A percentile compares a stretch with the other conserved stretches of the same genome.
phyloP scores from a whole-genome alignment of 2,888 invertebrate species.

The Dorcus parallelipipedus region DNA sequence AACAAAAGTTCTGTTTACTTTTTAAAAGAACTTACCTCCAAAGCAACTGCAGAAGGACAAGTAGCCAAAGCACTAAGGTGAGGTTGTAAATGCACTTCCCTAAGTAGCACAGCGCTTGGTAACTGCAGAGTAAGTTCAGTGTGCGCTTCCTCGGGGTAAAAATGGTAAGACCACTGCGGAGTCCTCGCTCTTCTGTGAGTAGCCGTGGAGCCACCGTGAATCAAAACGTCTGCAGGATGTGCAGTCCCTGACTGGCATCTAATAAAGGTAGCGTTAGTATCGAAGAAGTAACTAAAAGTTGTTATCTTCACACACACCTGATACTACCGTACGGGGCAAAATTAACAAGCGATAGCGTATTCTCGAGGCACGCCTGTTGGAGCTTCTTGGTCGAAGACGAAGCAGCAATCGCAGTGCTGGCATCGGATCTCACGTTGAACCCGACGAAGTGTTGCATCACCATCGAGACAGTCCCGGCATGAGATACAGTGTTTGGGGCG shows the following conservation, averaged over 20 bases:
- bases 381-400: conserved; percentile 41
- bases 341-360: conserved; percentile 76
- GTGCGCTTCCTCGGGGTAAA: conserved; percentile 85
- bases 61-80: conserved; percentile 81
- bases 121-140: conserved; percentile 83
- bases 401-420: conserved; percentile 40
- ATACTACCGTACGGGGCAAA: conserved; percentile 82
- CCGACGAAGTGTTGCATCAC: conserved; percentile 64
- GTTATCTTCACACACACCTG: conserved; percentile 22
- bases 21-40: conserved; percentile 60
- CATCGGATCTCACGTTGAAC: conserved; percentile 43
- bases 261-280: not conserved
- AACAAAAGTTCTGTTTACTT: not conserved
- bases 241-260: conserved; percentile 58
- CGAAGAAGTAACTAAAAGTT: too few relatives aligned
- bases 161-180: conserved; percentile 95
- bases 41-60: conserved; percentile 83
- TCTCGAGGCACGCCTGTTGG: conserved; percentile 57
- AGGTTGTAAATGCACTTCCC: conserved; percentile 84
- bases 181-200: conserved; percentile 82
- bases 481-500: conserved; percentile 61
- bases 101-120: conserved; percentile 83
- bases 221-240: conserved; percentile 84
- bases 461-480: conserved; percentile 51
- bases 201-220: conserved; percentile 62